Evolutionary conservation across 2,888 invertebrate species (phyloP), one percentile per base, ranked within the genome.

Genomic region (Dryomyza anilis): DNA sequence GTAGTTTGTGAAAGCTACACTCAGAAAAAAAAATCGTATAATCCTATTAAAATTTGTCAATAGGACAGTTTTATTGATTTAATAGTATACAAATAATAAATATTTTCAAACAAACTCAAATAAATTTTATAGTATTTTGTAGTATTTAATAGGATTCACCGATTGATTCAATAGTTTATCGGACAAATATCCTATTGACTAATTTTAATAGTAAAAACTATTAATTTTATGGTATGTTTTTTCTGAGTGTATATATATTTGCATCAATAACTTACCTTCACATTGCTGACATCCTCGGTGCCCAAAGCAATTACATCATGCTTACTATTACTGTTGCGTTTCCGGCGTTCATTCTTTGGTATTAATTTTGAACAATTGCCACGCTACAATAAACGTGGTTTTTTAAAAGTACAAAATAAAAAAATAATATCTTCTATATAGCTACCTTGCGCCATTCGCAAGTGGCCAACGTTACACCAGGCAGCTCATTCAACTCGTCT

Each of bases 401-500:
- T n/a, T n/a, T n/a, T 19, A 39, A 43, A 29, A 16, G 10, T 10
- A 30, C n/a, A n/a, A n/a, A n/a, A n/a, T n/a, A n/a, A n/a, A 57
- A 57, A 12, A 36, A 23, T 2, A 5, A 21, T 21, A 19, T 14
- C 1, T 23, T 12, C 2, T 12, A 23, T 10, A 5, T 36, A 2
- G 10, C 1, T 63, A 68, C 68, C 59, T 64, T 58, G 33, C 53
- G 52, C 68, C 68, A 68, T 36, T 66, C 65, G 3, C 57, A 55
- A 16, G 48, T 16, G 12, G 65, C 52, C 10, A 68, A 23, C 12
- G 60, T 16, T n/a, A 50, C 64, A 12, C 59, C 64, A 21, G 61
- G 66, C n/a, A 68, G 53, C 29, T 12, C 30, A 66, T 68, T 68
- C 21, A 68, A 57, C 36, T 68, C 62, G 7, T 66, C 61, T 6